Conservation (phyloP, 2,888 invertebrate genomes). For the Eucera pruinosa region DNA sequence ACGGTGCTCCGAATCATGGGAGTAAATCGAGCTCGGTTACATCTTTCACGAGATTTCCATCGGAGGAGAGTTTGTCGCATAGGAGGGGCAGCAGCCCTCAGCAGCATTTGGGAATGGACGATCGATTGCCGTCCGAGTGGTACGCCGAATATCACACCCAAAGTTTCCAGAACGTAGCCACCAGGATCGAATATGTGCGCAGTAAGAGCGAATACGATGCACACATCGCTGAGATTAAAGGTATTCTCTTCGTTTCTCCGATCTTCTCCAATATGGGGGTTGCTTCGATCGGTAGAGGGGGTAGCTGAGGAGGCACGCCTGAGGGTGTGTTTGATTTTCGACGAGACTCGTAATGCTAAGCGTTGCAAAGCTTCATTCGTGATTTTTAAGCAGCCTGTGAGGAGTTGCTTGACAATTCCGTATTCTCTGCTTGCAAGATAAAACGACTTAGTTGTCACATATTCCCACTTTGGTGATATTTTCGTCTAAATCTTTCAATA, state of each 20-base stretch:
- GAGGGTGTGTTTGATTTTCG: not conserved
- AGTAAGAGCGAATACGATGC: conserved; percentile 94
- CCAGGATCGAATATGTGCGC: conserved; percentile 90
- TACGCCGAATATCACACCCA: conserved; percentile 86
- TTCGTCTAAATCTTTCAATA: too few relatives aligned
- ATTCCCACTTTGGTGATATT: too few relatives aligned
- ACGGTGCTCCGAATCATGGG: conserved; percentile 81
- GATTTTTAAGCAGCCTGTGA: not conserved
- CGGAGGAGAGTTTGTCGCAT: conserved; percentile 85
- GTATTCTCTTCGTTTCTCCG: conserved; percentile 84
- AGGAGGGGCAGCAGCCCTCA: conserved; percentile 56
- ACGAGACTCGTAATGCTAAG: not conserved
- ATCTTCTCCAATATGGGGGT: not conserved
- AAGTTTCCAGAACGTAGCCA: conserved; percentile 88
- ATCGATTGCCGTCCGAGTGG: conserved; percentile 85
- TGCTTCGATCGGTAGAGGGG: not conserved
- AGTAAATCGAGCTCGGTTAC: conserved; percentile 86
- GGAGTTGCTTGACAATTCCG: not conserved
- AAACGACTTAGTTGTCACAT: too few relatives aligned
- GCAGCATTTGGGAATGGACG: conserved; percentile 75
- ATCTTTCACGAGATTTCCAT: conserved; percentile 85
- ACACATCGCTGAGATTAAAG: conserved; percentile 94
- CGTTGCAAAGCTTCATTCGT: not conserved
- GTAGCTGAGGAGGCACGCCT: not conserved
- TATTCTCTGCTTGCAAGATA: too few relatives aligned